A percentile compares a stretch with the other conserved stretches of the same genome.
Conservation (phyloP, 2,797 vertebrate genomes). For the Cossypha dichroa region DNA sequence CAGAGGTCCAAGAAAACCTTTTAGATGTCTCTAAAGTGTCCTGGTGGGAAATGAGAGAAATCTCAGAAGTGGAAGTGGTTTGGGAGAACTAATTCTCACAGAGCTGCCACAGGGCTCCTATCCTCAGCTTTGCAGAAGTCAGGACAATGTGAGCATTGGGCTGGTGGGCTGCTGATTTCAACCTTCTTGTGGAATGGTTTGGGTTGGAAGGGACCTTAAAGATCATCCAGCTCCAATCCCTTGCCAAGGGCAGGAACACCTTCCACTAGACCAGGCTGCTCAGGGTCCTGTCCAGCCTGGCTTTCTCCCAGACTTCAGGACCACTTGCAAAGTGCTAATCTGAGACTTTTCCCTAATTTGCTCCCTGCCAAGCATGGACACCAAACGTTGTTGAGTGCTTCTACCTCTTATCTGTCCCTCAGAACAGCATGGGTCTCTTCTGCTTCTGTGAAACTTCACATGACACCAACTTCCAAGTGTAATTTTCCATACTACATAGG, state of each 20-base stretch:
- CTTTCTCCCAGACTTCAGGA: neutral
- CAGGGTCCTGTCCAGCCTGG: neutral
- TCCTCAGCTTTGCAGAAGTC: neutral
- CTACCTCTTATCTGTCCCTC: neutral
- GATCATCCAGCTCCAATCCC: neutral
- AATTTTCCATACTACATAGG: neutral
- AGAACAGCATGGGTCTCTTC: neutral
- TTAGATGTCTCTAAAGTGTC: neutral
- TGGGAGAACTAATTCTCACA: neutral
- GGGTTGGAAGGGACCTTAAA: neutral
- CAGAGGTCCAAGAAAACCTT: neutral
- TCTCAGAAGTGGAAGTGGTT: neutral
- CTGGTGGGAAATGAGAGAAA: neutral
- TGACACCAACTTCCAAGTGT: neutral
- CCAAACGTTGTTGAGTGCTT: neutral
- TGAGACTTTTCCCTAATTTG: neutral
- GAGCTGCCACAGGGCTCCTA: neutral
- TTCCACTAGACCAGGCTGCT: neutral
- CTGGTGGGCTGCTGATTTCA: neutral
- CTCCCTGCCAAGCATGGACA: neutral
- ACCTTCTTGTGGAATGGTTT: neutral
- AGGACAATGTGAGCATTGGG: neutral
- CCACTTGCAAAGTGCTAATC: neutral
- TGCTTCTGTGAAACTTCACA: neutral
- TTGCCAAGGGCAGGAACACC: neutral